Percentiles rank a stretch among this genome's conserved stretches.
Evolutionary conservation across 2,888 invertebrate species (phyloP).

Genomic region (Meloe dianella): DNA sequence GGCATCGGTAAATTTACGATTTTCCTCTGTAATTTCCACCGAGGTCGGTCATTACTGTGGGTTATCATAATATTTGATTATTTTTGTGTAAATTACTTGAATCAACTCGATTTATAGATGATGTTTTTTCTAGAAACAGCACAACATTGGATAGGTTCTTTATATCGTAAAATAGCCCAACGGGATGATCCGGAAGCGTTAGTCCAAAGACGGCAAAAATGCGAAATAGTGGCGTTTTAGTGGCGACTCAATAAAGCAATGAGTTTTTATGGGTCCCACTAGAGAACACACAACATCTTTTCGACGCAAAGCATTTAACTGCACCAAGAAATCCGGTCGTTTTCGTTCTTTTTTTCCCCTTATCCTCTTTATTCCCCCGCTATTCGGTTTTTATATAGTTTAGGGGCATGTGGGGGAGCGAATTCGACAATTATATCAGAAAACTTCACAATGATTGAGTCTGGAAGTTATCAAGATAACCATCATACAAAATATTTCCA

Average conservation of each 20-base stretch:
- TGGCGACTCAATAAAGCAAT: constrained; percentile 47
- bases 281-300: constrained; percentile 40
- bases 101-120: background rate
- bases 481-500: background rate
- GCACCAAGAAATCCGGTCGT: constrained; percentile 35
- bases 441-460: constrained; percentile 8
- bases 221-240: constrained; percentile 32
- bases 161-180: constrained; percentile 23
- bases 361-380: constrained; percentile 11
- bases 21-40: constrained; percentile 13
- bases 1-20: background rate
- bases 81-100: background rate
- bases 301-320: constrained; percentile 33
- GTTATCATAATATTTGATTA: too few species aligned
- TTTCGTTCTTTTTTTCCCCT: constrained; percentile 11
- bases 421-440: constrained; percentile 1
- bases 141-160: constrained; percentile 16
- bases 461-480: background rate
- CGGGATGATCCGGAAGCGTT: constrained; percentile 25
- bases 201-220: constrained; percentile 27
- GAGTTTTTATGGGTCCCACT: constrained; percentile 47
- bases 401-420: background rate
- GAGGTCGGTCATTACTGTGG: too few species aligned
- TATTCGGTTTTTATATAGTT: background rate
- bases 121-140: background rate